phyloP scores from a whole-genome alignment of 2,113 vertebrate species.

The Salvator merianae region DNA sequence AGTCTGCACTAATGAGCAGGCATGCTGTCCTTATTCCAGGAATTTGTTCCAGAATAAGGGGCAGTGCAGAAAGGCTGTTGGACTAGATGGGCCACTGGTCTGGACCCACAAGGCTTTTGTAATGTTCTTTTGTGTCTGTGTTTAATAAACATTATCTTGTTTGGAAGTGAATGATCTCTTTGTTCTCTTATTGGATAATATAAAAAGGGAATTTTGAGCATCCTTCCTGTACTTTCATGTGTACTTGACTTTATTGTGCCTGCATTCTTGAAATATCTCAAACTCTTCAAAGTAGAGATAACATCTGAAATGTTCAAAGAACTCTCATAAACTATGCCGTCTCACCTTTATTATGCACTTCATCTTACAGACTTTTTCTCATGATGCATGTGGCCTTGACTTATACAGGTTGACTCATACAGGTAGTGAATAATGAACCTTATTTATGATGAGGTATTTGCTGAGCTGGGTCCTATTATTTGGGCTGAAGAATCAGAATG shows the following conservation, averaged over 20 bases:
- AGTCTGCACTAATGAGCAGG: no score
- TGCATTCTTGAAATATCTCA: not conserved
- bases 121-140: no score
- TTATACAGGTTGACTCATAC: not conserved
- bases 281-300: not conserved
- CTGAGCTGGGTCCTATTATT: not conserved
- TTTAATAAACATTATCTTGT: not conserved
- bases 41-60: no score
- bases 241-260: not conserved
- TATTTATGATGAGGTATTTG: not conserved
- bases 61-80: no score
- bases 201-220: not conserved
- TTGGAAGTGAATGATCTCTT: not conserved
- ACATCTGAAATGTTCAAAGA: slow-evolving; percentile 16
- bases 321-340: not conserved
- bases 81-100: no score
- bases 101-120: no score
- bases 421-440: not conserved
- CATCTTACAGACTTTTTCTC: not conserved
- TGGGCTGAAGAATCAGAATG: not conserved
- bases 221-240: not conserved
- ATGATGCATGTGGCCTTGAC: not conserved
- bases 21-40: no score
- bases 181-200: not conserved
- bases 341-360: not conserved